Percentiles rank a stretch among this genome's conserved stretches.
Evolutionary conservation across 2,888 invertebrate species (phyloP).

Genomic region (Dryobota labecula): DNA sequence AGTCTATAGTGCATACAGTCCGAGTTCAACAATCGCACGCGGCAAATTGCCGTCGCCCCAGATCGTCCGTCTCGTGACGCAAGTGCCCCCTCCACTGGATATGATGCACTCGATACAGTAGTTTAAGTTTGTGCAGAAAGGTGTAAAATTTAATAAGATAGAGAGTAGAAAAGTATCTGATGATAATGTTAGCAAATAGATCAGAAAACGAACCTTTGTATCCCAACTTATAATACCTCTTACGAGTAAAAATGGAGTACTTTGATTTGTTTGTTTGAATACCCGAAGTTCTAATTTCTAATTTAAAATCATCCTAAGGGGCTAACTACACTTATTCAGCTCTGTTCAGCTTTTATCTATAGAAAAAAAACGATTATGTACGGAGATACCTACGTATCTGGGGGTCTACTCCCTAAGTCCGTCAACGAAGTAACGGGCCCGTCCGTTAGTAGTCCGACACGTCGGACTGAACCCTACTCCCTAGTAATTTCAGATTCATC

Average conservation of each 20-base stretch:
- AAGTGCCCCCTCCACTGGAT: slow-evolving; percentile 56
- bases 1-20: slow-evolving; percentile 32
- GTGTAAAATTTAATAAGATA: background rate
- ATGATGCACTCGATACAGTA: slow-evolving; percentile 39
- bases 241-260: background rate
- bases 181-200: background rate
- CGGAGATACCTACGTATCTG: no score
- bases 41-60: slow-evolving; percentile 73
- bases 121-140: slow-evolving; percentile 19
- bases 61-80: slow-evolving; percentile 73
- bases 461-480: no score
- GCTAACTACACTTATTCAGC: no score
- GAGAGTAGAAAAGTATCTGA: background rate
- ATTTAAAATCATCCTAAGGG: no score
- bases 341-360: no score
- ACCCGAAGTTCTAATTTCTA: background rate
- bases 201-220: background rate
- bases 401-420: no score
- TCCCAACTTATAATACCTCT: background rate
- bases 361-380: no score
- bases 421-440: no score
- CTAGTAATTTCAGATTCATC: no score
- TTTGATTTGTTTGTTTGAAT: background rate
- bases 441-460: no score
- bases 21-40: slow-evolving; percentile 75